Base-by-base conservation (phyloP, 2,113 vertebrate species). In the Nicator chloris region DNA sequence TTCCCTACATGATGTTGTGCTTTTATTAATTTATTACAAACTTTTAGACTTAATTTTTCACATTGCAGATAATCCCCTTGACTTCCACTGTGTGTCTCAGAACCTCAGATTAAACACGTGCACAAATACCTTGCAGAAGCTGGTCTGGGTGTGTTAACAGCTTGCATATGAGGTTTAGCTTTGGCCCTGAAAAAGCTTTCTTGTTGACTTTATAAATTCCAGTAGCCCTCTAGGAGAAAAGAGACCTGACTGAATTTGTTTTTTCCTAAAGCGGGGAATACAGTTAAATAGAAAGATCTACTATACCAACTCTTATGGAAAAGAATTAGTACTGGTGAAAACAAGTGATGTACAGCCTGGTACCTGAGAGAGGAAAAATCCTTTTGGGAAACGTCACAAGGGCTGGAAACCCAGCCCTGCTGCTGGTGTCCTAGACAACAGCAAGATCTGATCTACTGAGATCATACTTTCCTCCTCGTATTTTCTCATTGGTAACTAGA, bases 311-410 rank as follows among this genome's bases (percentile, higher is more conserved):
- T 21, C 31, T 19, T 56, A 28, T 0, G 6, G 42, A 80, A 83
- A 88, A 90, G 7, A 70, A 35, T 60, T 35, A 59, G 10, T 53
- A 51, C 6, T 47, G 53, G 44, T 39, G 42, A 75, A 84, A 93
- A 70, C 2, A 71, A 84, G 33, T 8, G 0, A 45, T 49, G 13
- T 37, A 33, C 10, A 50, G 9, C 10, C 12, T 3, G 2, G 30
- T 50, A 65, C 14, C 35, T 49, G 37, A 75, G 56, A 86, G 24
- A 82, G 13, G 28, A 73, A 92, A 92, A 78, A 50, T 76, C 49
- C 13, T 60, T 45, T 30, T 22, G 22, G 31, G 22, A 78, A 86
- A 59, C 15, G 81, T 22, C 65, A 81, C 39, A 79, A 63, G 13
- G 23, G 37, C 44, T 68, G n/a, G 18, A 47, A 86, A 88, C 9